Evolutionary conservation across 2,113 vertebrate genomes (phyloP), one percentile per base, ranked within the genome.

Genomic region (Pandion haliaetus): DNA sequence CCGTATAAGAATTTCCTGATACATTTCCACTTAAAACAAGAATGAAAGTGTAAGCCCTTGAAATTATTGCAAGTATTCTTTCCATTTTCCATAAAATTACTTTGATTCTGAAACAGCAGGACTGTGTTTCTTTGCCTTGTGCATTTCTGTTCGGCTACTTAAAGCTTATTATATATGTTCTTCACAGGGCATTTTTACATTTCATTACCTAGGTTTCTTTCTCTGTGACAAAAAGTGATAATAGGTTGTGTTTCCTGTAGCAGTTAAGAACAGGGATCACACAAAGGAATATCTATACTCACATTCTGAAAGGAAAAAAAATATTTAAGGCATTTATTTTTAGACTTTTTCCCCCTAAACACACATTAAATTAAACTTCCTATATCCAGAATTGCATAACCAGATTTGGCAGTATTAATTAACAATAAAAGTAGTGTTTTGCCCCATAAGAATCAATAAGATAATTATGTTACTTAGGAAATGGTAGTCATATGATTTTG

Each of bases 361-460:
- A 91, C 96, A 90, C 52, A 84, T 93, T 94, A 88, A 97, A 98
- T 90, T 96, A 88, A 90, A 97, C 96, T 97, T 95, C 87, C 94
- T 90, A 94, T 97, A 94, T 95, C 91, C 97, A 96, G 92, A 97
- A 98, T 95, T 96, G 82, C 54, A 82, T 98, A 98, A 98, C 91
- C 95, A 96, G 97, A 98, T 98, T 97, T 96, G 93, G 84, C 49
- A 92, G 88, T 90, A 98, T 98, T 98, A 98, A 98, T 97, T 97
- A 98, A 98, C 95, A 97, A 98, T 97, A 96, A 97, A 97, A 95
- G 92, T 91, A 97, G 95, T 98, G 97, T 98, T 98, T 98, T 86
- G 84, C 55, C 54, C 96, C 88, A 77, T 92, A 94, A 86, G 93
- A 96, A 97, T 96, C 96, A 98, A 97, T 96, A 95, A 96, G 97